Conservation (phyloP, 2,113 vertebrate species). For the Andinoacara biseriatus region DNA sequence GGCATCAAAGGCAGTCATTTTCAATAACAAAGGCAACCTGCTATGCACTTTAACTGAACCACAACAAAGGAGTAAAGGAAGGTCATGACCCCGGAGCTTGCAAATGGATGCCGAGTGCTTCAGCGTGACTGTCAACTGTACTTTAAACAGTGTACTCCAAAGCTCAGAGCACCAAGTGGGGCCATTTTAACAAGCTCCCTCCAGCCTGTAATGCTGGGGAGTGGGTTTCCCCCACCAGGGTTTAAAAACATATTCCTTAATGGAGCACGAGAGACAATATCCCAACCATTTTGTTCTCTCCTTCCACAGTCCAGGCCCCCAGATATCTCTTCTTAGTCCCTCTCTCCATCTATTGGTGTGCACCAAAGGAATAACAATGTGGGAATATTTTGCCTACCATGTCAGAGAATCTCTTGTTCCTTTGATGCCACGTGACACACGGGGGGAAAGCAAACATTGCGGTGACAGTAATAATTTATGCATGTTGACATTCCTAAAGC, state of each 20-base stretch:
- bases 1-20: slow-evolving; percentile 76
- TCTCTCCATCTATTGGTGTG: background rate
- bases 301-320: slow-evolving; percentile 4
- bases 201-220: slow-evolving; percentile 27
- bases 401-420: slow-evolving; percentile 36
- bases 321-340: background rate
- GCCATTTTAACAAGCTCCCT: slow-evolving; percentile 67
- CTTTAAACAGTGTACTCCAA: slow-evolving; percentile 59
- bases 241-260: slow-evolving; percentile 29
- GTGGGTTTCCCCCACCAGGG: slow-evolving; percentile 27
- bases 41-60: slow-evolving; percentile 78
- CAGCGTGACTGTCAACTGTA: slow-evolving; percentile 69
- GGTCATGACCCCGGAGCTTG: slow-evolving; percentile 63
- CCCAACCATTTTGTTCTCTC: background rate
- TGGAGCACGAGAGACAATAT: slow-evolving; percentile 17
- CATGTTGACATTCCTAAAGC: slow-evolving; percentile 70
- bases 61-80: slow-evolving; percentile 76
- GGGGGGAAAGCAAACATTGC: slow-evolving; percentile 56
- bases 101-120: slow-evolving; percentile 71
- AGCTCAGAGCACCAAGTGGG: slow-evolving; percentile 47
- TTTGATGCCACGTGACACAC: slow-evolving; percentile 47
- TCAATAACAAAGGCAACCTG: slow-evolving; percentile 81
- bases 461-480: slow-evolving; percentile 58
- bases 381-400: slow-evolving; percentile 54
- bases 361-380: slow-evolving; percentile 27